Evolutionary conservation across 2,113 vertebrate genomes (phyloP), one percentile per base, ranked within the genome.

Genomic region (Ciconia stormi): DNA sequence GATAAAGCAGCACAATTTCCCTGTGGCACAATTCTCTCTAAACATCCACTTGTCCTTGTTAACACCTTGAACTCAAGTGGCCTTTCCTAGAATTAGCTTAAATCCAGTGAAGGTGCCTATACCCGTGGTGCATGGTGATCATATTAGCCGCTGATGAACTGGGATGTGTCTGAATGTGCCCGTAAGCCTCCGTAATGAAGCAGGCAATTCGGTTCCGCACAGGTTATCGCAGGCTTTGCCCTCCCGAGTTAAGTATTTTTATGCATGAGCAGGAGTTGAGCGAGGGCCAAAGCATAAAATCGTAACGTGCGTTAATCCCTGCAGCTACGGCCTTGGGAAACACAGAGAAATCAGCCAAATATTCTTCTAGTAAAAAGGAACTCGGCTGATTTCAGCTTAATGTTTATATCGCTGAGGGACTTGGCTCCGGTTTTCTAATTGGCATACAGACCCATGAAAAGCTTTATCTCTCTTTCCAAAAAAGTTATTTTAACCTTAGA

Each of bases 81-180:
- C 34, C 50, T 73, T 73, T 93, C 38, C 58, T 34, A 30, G 70
- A 86, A 49, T 20, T 30, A 66, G 26, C 25, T 58, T 29, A n/a
- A 77, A 82, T 47, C 20, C 49, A 74, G 61, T 3, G 44, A 65
- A 62, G 29, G 62, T 58, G 66, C 27, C 46, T 69, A 6, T 13
- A 55, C 4, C 25, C 1, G 1, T 2, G 2, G 53, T 8, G 11
- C 26, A 30, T 0, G 2, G 25, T 14, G 49, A 40, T 26, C 7
- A 2, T 10, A 58, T 11, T 10, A 65, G 40, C 46, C 0, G 1
- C 32, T 73, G 49, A 22, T 47, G 53, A 82, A 44, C 36, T 11
- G 32, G 25, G 46, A 56, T n/a, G 36, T 25, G 32, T 23, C 53
- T 8, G 49, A 40, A 25, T 4, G 14, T 40, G 70, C 44, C 44